Conservation (phyloP, 1,140 invertebrate genomes). For the Drosophila virilis region DNA sequence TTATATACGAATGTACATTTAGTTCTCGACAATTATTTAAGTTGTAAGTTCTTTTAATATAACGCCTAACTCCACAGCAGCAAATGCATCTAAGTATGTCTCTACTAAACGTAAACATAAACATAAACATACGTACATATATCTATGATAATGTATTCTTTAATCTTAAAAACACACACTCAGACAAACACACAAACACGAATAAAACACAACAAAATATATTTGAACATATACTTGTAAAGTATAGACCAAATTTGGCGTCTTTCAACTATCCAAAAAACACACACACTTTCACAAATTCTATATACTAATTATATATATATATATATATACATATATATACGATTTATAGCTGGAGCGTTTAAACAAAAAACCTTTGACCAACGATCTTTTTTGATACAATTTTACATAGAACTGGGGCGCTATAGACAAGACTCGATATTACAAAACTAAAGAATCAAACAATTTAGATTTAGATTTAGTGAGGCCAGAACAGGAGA, state of each 20-base stretch:
- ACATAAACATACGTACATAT: constrained; percentile 38
- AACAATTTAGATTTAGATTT: constrained; percentile 53
- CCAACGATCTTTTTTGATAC: constrained; percentile 74
- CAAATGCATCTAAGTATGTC: constrained; percentile 26
- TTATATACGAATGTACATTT: constrained; percentile 77
- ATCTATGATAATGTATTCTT: constrained; percentile 56
- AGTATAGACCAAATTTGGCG: constrained; percentile 43
- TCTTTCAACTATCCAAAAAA: constrained; percentile 44
- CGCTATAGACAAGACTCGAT: constrained; percentile 31
- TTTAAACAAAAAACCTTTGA: constrained; percentile 40
- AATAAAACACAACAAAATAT: constrained; percentile 46
- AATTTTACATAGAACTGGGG: constrained; percentile 53
- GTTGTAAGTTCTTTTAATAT: constrained; percentile 69
- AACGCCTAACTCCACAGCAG: constrained; percentile 46
- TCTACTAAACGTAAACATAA: constrained; percentile 28
- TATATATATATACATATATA: constrained; percentile 40
- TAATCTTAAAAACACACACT: constrained; percentile 54
- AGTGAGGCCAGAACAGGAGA: constrained; percentile 29
- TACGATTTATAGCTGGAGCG: constrained; percentile 51
- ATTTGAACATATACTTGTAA: constrained; percentile 50
- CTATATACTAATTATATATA: constrained; percentile 29
- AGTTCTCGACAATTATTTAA: constrained; percentile 72
- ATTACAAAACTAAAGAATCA: constrained; percentile 25
- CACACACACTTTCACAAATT: constrained; percentile 23
- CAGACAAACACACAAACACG: constrained; percentile 22